phyloP scores from a whole-genome alignment of 2,888 invertebrate genomes.

The Platypus cylindrus region DNA sequence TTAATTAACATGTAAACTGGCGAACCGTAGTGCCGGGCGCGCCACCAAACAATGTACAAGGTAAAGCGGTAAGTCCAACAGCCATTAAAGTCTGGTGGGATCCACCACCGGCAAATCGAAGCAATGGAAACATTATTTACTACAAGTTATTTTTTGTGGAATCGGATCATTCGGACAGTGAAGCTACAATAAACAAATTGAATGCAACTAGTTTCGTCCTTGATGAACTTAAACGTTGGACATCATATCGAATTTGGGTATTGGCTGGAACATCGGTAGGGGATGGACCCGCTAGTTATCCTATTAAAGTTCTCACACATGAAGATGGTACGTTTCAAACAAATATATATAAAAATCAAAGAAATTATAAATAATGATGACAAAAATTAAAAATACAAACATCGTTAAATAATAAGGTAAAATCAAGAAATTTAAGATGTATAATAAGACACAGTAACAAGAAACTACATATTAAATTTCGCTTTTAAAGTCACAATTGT shows the following conservation, averaged over 20 bases:
- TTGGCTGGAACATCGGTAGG: slow-evolving; percentile 93
- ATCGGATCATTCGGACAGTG: slow-evolving; percentile 71
- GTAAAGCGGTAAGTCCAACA: slow-evolving; percentile 77
- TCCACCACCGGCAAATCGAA: slow-evolving; percentile 80
- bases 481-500: too few relatives aligned
- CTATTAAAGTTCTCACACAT: slow-evolving; percentile 84
- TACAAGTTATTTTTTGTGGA: slow-evolving; percentile 89
- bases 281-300: slow-evolving; percentile 87
- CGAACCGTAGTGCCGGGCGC: slow-evolving; percentile 78
- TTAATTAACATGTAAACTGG: slow-evolving; percentile 10
- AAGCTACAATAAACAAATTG: slow-evolving; percentile 67
- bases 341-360: too few relatives aligned
- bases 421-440: too few relatives aligned
- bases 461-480: too few relatives aligned
- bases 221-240: slow-evolving; percentile 88
- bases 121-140: slow-evolving; percentile 87
- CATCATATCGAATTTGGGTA: slow-evolving; percentile 93
- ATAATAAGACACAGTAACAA: too few relatives aligned
- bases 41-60: slow-evolving; percentile 88
- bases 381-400: too few relatives aligned
- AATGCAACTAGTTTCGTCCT: slow-evolving; percentile 69
- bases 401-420: slow-evolving; percentile 2
- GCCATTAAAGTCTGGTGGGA: slow-evolving; percentile 84
- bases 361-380: too few relatives aligned
- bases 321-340: slow-evolving; percentile 91